These are phyloP conservation scores for Myotis findleyi DNA, from an alignment of 2,797 vertebrate species.

Conservation along the genomic window DNA sequence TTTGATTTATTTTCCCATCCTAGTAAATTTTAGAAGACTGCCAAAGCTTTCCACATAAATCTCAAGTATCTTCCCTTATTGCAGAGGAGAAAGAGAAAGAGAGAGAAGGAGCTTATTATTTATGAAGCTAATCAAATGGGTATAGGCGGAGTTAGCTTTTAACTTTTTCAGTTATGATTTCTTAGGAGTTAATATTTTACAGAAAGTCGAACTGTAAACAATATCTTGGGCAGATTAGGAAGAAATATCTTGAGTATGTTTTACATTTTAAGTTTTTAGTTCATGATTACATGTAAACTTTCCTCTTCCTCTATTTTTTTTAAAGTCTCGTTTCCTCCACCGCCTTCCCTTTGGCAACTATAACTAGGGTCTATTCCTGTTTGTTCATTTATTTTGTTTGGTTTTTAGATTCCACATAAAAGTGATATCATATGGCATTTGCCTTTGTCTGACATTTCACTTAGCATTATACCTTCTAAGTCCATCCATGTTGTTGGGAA, in stretches of 20 bases:
- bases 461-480: neutral
- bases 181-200: neutral
- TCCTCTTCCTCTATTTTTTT: neutral
- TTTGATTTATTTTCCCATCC: slow-evolving; percentile 56
- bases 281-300: neutral
- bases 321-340: neutral
- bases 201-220: neutral
- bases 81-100: neutral
- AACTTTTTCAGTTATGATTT: slow-evolving; percentile 43
- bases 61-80: slow-evolving; percentile 14
- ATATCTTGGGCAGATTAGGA: neutral
- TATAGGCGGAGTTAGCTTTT: neutral
- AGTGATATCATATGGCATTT: neutral
- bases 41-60: slow-evolving; percentile 51
- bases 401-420: neutral
- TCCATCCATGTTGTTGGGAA: neutral
- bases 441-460: neutral
- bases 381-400: neutral
- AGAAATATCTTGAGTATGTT: neutral
- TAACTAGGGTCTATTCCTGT: neutral
- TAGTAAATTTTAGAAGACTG: slow-evolving; percentile 54
- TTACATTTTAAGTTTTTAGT: neutral
- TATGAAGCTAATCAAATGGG: slow-evolving; percentile 4
- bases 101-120: neutral
- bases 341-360: neutral